Evolutionary conservation across 2,797 vertebrate species (phyloP).

Genomic region (Enteromius thamalakanensis): DNA sequence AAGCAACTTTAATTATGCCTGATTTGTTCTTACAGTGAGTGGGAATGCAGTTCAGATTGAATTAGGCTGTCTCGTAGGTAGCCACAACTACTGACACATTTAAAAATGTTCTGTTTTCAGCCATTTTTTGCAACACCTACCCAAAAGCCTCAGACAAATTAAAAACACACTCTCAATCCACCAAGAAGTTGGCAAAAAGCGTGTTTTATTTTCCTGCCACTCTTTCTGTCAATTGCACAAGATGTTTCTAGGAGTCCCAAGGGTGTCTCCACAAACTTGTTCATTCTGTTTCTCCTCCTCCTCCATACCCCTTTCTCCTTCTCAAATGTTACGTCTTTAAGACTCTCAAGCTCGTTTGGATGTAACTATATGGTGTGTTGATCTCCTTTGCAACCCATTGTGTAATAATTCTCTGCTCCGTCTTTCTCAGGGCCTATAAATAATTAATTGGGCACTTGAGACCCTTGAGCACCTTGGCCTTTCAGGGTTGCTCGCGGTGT

Average conservation of each 20-base stretch:
- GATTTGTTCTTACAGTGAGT: conserved; percentile 29
- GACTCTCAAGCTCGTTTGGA: conserved; percentile 67
- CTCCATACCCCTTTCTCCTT: conserved; percentile 27
- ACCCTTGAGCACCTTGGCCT: conserved; percentile 71
- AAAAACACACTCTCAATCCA: conserved; percentile 32
- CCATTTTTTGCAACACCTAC: conserved; percentile 43
- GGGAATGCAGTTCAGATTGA: conserved; percentile 44
- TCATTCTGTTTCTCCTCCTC: conserved; percentile 39
- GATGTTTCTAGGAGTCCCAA: conserved; percentile 46
- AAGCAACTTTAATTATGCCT: conserved; percentile 55
- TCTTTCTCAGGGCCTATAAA: conserved; percentile 72
- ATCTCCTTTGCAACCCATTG: conserved; percentile 68
- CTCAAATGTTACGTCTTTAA: conserved; percentile 36
- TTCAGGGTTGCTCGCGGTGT: conserved; percentile 67
- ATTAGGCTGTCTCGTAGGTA: conserved; percentile 32
- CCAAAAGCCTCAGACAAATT: conserved; percentile 30
- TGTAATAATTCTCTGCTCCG: conserved; percentile 50
- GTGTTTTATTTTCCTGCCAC: conserved; percentile 41
- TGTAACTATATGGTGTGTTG: conserved; percentile 70
- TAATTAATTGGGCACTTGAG: conserved; percentile 79
- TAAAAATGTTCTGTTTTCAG: conserved; percentile 30
- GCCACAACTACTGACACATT: conserved; percentile 31
- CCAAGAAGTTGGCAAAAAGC: conserved; percentile 33
- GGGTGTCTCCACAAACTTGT: conserved; percentile 40
- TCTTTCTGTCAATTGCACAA: conserved; percentile 42